Evolutionary conservation across 1,140 invertebrate species (phyloP).

Genomic region (Apis florea): DNA sequence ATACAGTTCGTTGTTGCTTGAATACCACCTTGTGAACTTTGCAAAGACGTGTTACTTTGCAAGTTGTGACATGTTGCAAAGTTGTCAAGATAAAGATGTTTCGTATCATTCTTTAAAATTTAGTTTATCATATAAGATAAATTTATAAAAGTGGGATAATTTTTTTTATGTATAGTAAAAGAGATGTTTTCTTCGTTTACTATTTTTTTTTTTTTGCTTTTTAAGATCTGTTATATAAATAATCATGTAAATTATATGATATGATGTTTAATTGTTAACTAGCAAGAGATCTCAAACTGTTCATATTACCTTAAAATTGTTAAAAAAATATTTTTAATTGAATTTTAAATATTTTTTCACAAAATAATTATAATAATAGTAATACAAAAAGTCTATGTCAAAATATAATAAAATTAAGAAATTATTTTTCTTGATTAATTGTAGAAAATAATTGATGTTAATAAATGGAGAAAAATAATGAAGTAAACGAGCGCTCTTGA

Average conservation of each 20-base stretch:
- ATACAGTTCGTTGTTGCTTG: not conserved
- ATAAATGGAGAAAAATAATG: not conserved
- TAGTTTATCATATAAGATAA: not conserved
- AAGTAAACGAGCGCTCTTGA: conserved; percentile 3
- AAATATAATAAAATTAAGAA: not conserved
- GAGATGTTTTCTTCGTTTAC: too few relatives aligned
- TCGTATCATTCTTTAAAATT: not conserved
- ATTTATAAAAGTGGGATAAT: too few relatives aligned
- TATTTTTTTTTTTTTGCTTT: too few relatives aligned
- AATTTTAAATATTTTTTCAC: not conserved
- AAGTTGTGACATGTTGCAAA: too few relatives aligned
- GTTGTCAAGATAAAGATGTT: not conserved
- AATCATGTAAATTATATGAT: too few relatives aligned
- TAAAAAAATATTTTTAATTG: not conserved
- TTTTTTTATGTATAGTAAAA: too few relatives aligned
- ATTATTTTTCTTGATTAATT: not conserved
- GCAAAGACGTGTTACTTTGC: not conserved
- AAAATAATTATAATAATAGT: not conserved
- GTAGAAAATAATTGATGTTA: not conserved
- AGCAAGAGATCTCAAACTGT: too few relatives aligned
- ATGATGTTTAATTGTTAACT: too few relatives aligned
- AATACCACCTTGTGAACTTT: not conserved
- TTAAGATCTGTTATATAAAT: too few relatives aligned
- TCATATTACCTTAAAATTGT: too few relatives aligned
- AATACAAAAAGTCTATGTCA: not conserved